phyloP scores from a whole-genome alignment of 2,888 invertebrate species.

The Invenusta paracnida region DNA sequence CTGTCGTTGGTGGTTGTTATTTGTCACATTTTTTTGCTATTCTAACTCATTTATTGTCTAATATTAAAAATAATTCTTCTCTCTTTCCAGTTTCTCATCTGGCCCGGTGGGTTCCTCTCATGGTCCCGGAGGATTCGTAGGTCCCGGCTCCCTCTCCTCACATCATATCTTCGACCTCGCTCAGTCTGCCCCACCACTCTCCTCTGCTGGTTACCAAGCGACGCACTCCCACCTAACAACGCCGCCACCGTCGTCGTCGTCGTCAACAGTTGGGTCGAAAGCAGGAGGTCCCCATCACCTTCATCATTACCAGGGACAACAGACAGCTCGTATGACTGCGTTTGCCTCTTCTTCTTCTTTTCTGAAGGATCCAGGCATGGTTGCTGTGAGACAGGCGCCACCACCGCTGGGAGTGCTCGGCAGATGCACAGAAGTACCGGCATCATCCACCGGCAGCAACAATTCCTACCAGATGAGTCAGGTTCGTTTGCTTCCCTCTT shows the following conservation, averaged over 20 bases:
- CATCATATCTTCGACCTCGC: background rate
- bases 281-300: too few relatives aligned
- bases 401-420: too few relatives aligned
- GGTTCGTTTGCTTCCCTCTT: too few relatives aligned
- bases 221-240: background rate
- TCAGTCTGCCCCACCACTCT: background rate
- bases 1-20: too few relatives aligned
- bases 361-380: background rate
- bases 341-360: background rate
- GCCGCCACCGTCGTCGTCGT: background rate
- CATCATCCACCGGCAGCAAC: background rate
- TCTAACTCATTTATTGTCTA: too few relatives aligned
- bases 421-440: background rate
- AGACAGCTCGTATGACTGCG: background rate
- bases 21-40: too few relatives aligned
- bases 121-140: background rate
- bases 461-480: background rate
- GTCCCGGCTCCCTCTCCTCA: background rate
- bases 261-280: background rate
- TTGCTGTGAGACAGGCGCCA: background rate
- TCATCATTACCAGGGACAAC: too few relatives aligned
- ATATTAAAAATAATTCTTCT: background rate
- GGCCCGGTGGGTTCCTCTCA: background rate
- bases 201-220: background rate
- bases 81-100: background rate